Evolutionary conservation across 2,888 invertebrate species (phyloP).

Genomic region (Andrena bucephala): DNA sequence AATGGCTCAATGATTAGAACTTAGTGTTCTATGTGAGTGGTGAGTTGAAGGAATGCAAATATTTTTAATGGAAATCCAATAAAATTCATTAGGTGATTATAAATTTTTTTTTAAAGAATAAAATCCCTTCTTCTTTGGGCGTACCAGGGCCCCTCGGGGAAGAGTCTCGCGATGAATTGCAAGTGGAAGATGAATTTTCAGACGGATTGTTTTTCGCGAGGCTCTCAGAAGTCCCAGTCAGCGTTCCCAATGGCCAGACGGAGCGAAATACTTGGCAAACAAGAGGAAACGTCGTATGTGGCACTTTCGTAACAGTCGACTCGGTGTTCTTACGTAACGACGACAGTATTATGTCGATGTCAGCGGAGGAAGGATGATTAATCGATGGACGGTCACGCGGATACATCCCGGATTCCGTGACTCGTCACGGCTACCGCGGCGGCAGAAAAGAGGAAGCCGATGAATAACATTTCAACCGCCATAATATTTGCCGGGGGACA

Average conservation of each 20-base stretch:
- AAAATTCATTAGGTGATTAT: too few species aligned
- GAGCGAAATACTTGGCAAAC: slow-evolving; percentile 1
- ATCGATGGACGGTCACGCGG: slow-evolving; percentile 59
- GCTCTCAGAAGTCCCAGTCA: too few species aligned
- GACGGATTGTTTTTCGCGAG: too few species aligned
- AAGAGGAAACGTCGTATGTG: slow-evolving; percentile 17
- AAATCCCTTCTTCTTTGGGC: too few species aligned
- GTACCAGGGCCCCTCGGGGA: too few species aligned
- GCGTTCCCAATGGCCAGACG: background rate
- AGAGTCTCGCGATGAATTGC: too few species aligned
- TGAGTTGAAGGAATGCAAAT: too few species aligned
- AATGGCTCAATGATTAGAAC: too few species aligned
- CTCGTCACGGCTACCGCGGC: slow-evolving; percentile 55
- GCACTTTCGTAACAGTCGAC: slow-evolving; percentile 33
- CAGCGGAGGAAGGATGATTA: slow-evolving; percentile 64
- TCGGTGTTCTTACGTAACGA: slow-evolving; percentile 54
- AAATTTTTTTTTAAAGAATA: too few species aligned
- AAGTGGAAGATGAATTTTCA: too few species aligned
- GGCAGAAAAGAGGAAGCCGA: slow-evolving; percentile 44
- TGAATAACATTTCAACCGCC: slow-evolving; percentile 50
- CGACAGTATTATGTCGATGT: slow-evolving; percentile 65
- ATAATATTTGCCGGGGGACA: slow-evolving; percentile 54
- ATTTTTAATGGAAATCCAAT: too few species aligned
- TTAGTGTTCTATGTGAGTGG: too few species aligned
- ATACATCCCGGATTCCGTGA: slow-evolving; percentile 56